phyloP scores from a whole-genome alignment of 1,140 invertebrate species.

The Drosophila carrolli region DNA sequence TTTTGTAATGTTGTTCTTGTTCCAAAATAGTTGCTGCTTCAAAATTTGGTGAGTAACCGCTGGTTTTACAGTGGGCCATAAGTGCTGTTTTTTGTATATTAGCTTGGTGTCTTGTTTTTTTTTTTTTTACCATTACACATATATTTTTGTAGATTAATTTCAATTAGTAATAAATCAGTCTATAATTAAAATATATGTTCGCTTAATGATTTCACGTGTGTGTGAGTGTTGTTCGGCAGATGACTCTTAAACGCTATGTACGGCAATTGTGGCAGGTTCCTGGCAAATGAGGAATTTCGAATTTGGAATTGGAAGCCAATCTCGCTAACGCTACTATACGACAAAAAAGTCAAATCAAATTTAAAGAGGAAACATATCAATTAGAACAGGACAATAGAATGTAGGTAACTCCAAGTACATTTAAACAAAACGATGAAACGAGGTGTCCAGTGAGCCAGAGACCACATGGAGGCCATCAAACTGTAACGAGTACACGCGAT shows the following conservation, averaged over 20 bases:
- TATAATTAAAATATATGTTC: conserved; percentile 83
- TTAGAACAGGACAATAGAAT: conserved; percentile 18
- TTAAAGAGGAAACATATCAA: neutral
- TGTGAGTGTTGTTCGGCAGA: conserved; percentile 45
- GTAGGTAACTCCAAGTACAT: conserved; percentile 20
- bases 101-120: too few species aligned
- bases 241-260: conserved; percentile 47
- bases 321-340: conserved; percentile 4
- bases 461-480: conserved; percentile 99
- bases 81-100: too few species aligned
- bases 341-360: conserved; percentile 25
- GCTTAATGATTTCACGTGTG: conserved; percentile 75
- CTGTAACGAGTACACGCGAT: conserved; percentile 99
- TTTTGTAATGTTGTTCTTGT: too few species aligned
- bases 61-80: too few species aligned
- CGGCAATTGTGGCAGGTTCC: conserved; percentile 57
- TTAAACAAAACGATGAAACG: conserved; percentile 89
- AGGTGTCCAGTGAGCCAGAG: conserved; percentile 98
- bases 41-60: too few species aligned
- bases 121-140: conserved; percentile 64
- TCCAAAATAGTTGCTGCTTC: too few species aligned
- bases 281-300: conserved; percentile 35
- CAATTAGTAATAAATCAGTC: conserved; percentile 83
- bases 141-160: conserved; percentile 80
- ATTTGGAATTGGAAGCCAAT: conserved; percentile 48